Base-by-base conservation (phyloP, 2,797 vertebrate species). In the Pseudochirops corinnae region DNA sequence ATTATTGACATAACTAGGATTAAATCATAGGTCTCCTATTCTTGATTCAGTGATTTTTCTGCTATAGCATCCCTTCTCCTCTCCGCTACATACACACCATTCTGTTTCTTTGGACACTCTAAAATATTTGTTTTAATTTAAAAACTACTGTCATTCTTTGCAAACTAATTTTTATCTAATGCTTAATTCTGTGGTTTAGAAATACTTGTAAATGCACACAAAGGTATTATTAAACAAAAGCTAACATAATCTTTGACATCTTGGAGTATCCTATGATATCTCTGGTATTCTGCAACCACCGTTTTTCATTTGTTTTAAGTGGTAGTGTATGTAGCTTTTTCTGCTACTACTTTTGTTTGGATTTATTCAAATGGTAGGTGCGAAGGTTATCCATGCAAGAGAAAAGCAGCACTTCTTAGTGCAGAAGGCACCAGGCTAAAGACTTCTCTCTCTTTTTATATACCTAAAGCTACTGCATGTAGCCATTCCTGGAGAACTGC, bases 71-170 rank as follows among this genome's bases (percentile, higher is more conserved):
- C 55, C 57, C 91, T 28, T 58, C 26, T 9, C 95, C 91, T 91
- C 33, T 52, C 39, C 39, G 46, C 21, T 3, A 39, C 46, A 26
- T 10, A 46, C 74, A 50, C 3, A 87, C 24, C 24, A 87, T 87
- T 82, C 39, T 87, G 9, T 87, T 87, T 87, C 74, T 87, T 87
- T 50, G 39, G 39, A 50, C 31, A 50, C 39, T 74, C n/a, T 91
- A 24, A 12, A 55, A 6, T 31, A 91, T 95, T 94, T 92, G 92
- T 5, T 91, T 94, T 96, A 82, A 4, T 91, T 93, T 93, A 57
- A 87, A 96, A 94, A 53, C 90, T 92, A 56, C 74, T 46, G 18
- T 74, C 52, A 94, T 96, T 94, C 74, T 93, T 82, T 46, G 94
- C 96, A 90, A 95, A 7, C 60, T 74, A 93, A 21, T 50, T 56